phyloP scores from a whole-genome alignment of 2,113 vertebrate genomes.

The Chamaetylas fuelleborni region DNA sequence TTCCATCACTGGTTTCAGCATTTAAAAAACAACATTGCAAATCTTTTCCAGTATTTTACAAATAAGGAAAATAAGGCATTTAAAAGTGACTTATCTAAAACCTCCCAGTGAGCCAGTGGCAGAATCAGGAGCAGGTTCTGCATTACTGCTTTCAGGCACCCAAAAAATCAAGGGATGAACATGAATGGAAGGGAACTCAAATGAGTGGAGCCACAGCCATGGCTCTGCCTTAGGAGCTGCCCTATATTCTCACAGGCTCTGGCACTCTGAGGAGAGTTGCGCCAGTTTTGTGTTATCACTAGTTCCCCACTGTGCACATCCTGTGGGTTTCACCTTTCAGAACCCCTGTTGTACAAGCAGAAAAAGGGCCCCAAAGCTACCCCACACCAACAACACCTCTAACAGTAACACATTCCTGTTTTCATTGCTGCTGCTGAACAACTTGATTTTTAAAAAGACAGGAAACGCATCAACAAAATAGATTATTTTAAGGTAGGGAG shows the following conservation, averaged over 20 bases:
- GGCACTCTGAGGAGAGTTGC: background rate
- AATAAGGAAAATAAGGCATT: background rate
- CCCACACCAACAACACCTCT: background rate
- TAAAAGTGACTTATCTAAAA: background rate
- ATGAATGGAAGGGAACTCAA: background rate
- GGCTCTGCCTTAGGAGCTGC: background rate
- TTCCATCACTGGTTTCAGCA: background rate
- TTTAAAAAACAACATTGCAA: background rate
- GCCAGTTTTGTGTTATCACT: background rate
- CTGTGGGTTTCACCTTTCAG: background rate
- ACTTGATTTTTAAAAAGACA: background rate
- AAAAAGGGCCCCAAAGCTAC: background rate
- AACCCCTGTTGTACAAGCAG: background rate
- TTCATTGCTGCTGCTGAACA: background rate
- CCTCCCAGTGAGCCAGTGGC: background rate
- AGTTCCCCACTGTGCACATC: background rate
- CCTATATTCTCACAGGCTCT: background rate
- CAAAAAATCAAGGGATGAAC: background rate
- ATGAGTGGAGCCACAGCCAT: background rate
- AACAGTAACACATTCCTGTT: background rate
- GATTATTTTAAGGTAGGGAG: background rate
- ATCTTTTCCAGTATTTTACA: background rate
- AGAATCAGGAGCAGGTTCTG: background rate
- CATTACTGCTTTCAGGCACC: background rate
- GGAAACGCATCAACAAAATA: fast-evolving